Conservation (phyloP, 2,113 vertebrate genomes). For the Dasyprocta punctata region DNA sequence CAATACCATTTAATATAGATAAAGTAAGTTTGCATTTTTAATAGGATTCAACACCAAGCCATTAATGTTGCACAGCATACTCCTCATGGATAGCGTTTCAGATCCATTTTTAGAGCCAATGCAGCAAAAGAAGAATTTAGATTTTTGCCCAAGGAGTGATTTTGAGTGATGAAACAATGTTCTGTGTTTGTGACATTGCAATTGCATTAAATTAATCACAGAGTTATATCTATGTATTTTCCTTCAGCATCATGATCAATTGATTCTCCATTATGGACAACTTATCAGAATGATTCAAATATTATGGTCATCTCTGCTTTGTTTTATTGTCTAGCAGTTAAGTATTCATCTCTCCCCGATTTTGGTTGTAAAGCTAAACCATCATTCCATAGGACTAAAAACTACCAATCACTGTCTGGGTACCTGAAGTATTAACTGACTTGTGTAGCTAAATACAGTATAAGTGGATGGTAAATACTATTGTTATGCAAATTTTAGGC, state of each 20-base stretch:
- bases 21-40: background rate
- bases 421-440: background rate
- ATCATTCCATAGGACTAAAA: background rate
- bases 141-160: background rate
- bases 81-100: background rate
- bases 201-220: background rate
- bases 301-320: background rate
- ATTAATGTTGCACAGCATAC: background rate
- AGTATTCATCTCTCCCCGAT: background rate
- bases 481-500: background rate
- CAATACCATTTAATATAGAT: background rate
- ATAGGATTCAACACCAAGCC: background rate
- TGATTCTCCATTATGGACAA: background rate
- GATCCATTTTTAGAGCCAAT: background rate
- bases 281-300: background rate
- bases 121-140: background rate
- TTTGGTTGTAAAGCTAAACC: background rate
- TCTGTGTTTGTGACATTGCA: background rate
- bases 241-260: background rate
- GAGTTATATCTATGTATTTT: background rate
- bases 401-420: background rate
- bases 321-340: background rate
- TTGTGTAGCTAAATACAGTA: background rate
- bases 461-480: background rate
- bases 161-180: background rate